Conservation (phyloP, 2,797 vertebrate species). For the Microchirus variegatus region DNA sequence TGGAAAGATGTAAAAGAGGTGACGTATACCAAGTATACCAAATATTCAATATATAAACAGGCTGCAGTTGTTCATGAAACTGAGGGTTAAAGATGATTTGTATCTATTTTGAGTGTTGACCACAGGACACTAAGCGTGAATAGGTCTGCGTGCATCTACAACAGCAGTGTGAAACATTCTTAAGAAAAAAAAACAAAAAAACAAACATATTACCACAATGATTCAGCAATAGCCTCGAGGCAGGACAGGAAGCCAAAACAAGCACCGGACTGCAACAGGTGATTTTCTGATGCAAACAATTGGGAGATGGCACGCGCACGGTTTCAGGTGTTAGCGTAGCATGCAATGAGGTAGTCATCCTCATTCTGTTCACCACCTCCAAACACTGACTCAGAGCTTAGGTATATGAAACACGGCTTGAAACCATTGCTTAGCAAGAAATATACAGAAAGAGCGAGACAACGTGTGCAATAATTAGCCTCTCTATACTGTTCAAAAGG, state of each 20-base stretch:
- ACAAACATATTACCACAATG: conserved; percentile 26
- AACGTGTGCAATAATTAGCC: not conserved
- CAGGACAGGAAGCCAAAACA: conserved; percentile 15
- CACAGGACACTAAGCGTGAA: not conserved
- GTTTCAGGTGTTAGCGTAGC: conserved; percentile 38
- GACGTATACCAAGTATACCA: too few species aligned
- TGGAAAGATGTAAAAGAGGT: too few species aligned
- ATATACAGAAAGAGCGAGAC: conserved; percentile 15
- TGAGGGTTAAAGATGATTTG: conserved; percentile 38
- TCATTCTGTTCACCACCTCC: not conserved
- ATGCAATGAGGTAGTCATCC: not conserved
- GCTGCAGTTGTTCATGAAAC: too few species aligned
- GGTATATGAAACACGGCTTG: conserved; percentile 31
- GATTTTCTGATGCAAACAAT: conserved; percentile 42
- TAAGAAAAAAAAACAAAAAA: not conserved
- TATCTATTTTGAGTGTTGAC: conserved; percentile 26
- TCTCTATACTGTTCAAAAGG: conserved; percentile 8
- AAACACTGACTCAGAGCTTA: conserved; percentile 36
- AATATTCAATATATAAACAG: too few species aligned
- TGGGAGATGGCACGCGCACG: not conserved
- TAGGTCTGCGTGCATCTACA: conserved; percentile 5
- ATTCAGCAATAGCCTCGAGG: conserved; percentile 4
- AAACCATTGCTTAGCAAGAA: conserved; percentile 9
- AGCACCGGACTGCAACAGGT: conserved; percentile 8
- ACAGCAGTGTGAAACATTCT: conserved; percentile 12